Conservation (phyloP, 2,888 invertebrate species). For the Trichogramma evanescens region DNA sequence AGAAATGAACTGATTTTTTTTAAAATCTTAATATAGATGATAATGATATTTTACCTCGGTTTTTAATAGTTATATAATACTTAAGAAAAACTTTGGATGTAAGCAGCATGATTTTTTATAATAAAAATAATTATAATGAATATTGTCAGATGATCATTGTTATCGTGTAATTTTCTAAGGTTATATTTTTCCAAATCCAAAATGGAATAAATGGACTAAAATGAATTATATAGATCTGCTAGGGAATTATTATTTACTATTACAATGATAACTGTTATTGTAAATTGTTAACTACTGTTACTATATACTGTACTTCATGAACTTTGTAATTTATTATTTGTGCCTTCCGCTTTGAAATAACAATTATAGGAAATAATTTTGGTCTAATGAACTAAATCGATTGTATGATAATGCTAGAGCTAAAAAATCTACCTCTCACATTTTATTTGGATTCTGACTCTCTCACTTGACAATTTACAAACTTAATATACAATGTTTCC, state of each 20-base stretch:
- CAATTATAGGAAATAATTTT: background rate
- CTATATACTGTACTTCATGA: slow-evolving; percentile 7
- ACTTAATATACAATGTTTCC: no score
- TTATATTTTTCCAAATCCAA: slow-evolving; percentile 18
- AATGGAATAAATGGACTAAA: slow-evolving; percentile 3
- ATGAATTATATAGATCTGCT: slow-evolving; percentile 13
- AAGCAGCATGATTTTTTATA: slow-evolving; percentile 17
- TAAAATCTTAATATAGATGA: slow-evolving; percentile 19
- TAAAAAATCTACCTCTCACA: no score
- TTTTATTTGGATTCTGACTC: no score
- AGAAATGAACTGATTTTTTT: slow-evolving; percentile 22
- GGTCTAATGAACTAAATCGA: no score
- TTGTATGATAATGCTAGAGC: no score
- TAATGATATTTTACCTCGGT: slow-evolving; percentile 16
- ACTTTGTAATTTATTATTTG: slow-evolving; percentile 19
- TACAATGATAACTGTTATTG: slow-evolving; percentile 19
- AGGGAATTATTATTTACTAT: slow-evolving; percentile 19
- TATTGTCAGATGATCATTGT: slow-evolving; percentile 16
- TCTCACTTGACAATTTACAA: no score
- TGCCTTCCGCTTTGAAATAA: slow-evolving; percentile 12
- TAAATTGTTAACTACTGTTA: slow-evolving; percentile 18
- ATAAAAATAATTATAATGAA: slow-evolving; percentile 10
- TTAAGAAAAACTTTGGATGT: slow-evolving; percentile 15
- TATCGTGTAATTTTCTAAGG: slow-evolving; percentile 13
- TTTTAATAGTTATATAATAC: slow-evolving; percentile 20